Evolutionary conservation across 2,797 vertebrate species (phyloP).

Genomic region (Ptychobarbus kaznakovi): DNA sequence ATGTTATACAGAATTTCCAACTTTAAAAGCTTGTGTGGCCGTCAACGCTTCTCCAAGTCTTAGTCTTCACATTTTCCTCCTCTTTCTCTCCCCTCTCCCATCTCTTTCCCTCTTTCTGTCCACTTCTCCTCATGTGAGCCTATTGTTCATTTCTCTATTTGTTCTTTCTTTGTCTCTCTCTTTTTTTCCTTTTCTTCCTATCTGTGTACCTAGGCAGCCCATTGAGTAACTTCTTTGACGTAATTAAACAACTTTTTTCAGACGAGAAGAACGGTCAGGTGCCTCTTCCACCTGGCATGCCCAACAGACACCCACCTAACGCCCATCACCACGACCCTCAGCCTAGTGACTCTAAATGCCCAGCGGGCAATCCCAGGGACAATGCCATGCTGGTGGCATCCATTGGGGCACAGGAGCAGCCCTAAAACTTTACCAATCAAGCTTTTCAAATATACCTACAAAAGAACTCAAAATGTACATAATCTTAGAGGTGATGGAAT

Average conservation of each 20-base stretch:
- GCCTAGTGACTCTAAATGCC: conserved; percentile 90
- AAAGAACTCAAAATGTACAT: conserved; percentile 67
- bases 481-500: conserved; percentile 63
- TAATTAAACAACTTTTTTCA: conserved; percentile 99
- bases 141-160: conserved; percentile 89
- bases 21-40: neutral
- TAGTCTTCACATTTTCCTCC: conserved; percentile 63
- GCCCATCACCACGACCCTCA: conserved; percentile 87
- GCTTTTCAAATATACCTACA: conserved; percentile 52
- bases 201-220: conserved; percentile 96
- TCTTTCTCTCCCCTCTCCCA: conserved; percentile 52
- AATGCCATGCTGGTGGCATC: conserved; percentile 86
- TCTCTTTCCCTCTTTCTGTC: conserved; percentile 66
- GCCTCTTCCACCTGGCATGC: conserved; percentile 86
- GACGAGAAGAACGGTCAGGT: conserved; percentile 99
- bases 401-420: conserved; percentile 88
- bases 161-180: conserved; percentile 76
- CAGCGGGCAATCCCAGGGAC: conserved; percentile 82
- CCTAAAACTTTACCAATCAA: conserved; percentile 74
- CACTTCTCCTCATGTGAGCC: conserved; percentile 77
- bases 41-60: conserved; percentile 47
- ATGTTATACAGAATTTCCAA: neutral
- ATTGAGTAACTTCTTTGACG: conserved; percentile 99
- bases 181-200: conserved; percentile 79
- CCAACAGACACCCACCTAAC: conserved; percentile 87